These are phyloP conservation scores for Hydractinia symbiolongicarpus DNA, from an alignment of 30 jellyfish, hydroid and myxozoan genomes.

Conservation along the genomic window DNA sequence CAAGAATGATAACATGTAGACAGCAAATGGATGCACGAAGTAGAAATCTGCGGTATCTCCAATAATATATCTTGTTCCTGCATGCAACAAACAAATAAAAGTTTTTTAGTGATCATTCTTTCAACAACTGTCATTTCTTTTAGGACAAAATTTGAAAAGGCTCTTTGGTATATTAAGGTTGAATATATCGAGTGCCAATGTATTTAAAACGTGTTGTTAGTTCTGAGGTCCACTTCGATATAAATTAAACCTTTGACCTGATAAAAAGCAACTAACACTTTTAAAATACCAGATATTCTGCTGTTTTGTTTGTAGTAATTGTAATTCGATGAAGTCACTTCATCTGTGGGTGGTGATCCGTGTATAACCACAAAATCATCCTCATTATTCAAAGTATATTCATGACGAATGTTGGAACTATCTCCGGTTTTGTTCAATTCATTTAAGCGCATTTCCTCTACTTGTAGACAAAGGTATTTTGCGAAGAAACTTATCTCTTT, in stretches of 20 bases:
- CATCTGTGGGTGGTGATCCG: no score
- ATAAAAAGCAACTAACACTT: neutral
- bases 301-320: neutral
- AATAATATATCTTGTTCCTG: neutral
- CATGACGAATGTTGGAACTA: no score
- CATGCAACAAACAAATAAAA: neutral
- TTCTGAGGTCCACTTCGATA: neutral
- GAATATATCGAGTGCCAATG: neutral
- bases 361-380: no score
- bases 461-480: no score
- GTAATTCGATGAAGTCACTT: neutral
- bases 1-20: neutral
- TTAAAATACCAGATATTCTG: neutral
- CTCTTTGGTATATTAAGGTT: neutral
- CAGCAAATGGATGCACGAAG: neutral
- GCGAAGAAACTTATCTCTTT: no score
- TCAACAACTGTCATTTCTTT: neutral
- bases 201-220: neutral
- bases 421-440: no score
- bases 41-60: neutral
- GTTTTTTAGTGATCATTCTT: neutral
- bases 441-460: no score
- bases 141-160: neutral
- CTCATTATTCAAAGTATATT: no score
- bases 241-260: constrained; percentile 1